phyloP scores from a whole-genome alignment of 2,888 invertebrate species.

The Acleris literana region DNA sequence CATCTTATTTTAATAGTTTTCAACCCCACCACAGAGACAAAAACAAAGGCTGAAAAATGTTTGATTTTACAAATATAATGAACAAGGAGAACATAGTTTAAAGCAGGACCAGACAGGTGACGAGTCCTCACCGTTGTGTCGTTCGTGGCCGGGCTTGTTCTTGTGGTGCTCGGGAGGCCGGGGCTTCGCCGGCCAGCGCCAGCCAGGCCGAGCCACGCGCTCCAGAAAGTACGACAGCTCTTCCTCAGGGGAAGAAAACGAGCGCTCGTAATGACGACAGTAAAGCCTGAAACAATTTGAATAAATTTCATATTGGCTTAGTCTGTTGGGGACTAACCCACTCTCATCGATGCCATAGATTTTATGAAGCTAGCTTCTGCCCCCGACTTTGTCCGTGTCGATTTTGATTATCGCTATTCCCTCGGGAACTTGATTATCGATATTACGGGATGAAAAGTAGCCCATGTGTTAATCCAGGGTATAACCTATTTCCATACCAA shows the following conservation, averaged over 20 bases:
- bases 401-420: no score
- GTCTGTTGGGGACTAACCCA: no score
- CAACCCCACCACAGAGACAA: no score
- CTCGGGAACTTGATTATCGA: no score
- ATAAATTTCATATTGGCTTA: not conserved
- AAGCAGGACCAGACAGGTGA: not conserved
- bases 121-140: conserved; percentile 64
- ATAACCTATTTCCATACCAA: no score
- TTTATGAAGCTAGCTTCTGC: not conserved
- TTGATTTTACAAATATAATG: no score
- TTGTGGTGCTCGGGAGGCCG: conserved; percentile 87
- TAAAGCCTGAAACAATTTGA: conserved; percentile 84
- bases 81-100: no score
- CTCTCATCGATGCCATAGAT: not conserved
- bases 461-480: no score
- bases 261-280: conserved; percentile 87
- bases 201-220: conserved; percentile 90
- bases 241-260: conserved; percentile 88
- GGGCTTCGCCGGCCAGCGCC: conserved; percentile 91
- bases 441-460: no score
- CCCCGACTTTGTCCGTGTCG: no score
- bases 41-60: no score
- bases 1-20: no score
- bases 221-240: conserved; percentile 91
- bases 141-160: conserved; percentile 72